Base-by-base conservation (phyloP, 37 sponge, comb jelly and placozoan species). In the Crambe crambe region DNA sequence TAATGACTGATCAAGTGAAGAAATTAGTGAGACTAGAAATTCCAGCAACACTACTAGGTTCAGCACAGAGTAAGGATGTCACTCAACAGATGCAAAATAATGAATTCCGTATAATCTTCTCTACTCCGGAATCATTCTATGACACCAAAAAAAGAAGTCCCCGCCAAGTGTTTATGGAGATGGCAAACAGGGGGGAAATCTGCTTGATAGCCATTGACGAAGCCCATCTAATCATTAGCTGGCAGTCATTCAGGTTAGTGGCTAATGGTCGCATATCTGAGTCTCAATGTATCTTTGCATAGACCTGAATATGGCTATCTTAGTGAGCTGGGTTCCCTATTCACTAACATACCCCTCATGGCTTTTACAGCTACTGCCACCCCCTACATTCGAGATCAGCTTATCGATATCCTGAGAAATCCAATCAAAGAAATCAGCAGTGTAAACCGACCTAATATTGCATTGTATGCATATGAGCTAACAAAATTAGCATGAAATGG, bases 291-390 rank as follows among this genome's bases (percentile, higher is more conserved):
- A n/a, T n/a, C n/a, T n/a, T n/a, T n/a, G 10, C 30, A 37, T 37
- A 68, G 54, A 65, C 79, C 79, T 25, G 68, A 78, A 23, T 78
- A 44, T 40, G 26, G 51, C 6, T 47, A 3, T 12, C 41, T 81
- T 0, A 3, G 12, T 4, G 25, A 76, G 25, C 23, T 80, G 39
- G 27, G 21, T 10, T 17, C n/a, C 21, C 41, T 35, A 23, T 71
- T 80, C 29, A 59, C 81, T 20, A 67, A 32, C 10, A 59, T 80
- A 21, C 81, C 81, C 21, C 18, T 84, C 22, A 76, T 84, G 70
- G 77, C 85, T 8, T 44, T 84, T 68, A 84, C 77, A 56, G 85
- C 85, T 1, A 84, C 85, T 20, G 85, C 75, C 76, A 35, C 76
- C 85, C 56, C 85, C 56, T 23, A 9, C 63, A 68, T 6, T n/a